Evolutionary conservation across 2,888 invertebrate genomes (phyloP), one percentile per base, ranked within the genome.

Genomic region (Polylopha cassiicola): DNA sequence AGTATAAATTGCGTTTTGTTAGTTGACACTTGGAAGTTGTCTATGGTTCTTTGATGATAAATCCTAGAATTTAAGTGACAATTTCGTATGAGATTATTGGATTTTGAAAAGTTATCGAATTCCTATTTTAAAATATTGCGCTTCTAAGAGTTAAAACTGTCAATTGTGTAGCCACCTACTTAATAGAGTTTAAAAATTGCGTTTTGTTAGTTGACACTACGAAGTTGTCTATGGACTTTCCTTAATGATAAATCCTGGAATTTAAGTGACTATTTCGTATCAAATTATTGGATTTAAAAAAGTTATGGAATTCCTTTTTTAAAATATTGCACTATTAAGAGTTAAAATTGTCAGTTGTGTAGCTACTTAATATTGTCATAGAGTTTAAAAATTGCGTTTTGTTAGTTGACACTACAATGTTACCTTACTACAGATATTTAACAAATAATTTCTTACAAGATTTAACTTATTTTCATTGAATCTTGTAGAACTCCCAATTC

Each of bases 251-350:
- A n/a, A n/a, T n/a, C n/a, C n/a, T n/a, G n/a, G n/a, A n/a, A n/a
- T n/a, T n/a, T n/a, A n/a, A n/a, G n/a, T n/a, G n/a, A n/a, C n/a
- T n/a, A n/a, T n/a, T n/a, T n/a, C n/a, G n/a, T n/a, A n/a, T n/a
- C n/a, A n/a, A n/a, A n/a, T n/a, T n/a, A n/a, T n/a, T n/a, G n/a
- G n/a, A n/a, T n/a, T n/a, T n/a, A n/a, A n/a, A n/a, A n/a, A n/a
- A n/a, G n/a, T n/a, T n/a, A n/a, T n/a, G n/a, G n/a, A n/a, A n/a
- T n/a, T n/a, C n/a, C n/a, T n/a, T n/a, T n/a, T n/a, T n/a, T n/a
- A n/a, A n/a, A n/a, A n/a, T n/a, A n/a, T n/a, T n/a, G 39, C 52
- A 51, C 46, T 34, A 53, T 55, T 55, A 58, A 58, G 29, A 18
- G 28, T 28, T n/a, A 39, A 33, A 34, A 39, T 29, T 39, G 33